phyloP scores from a whole-genome alignment of 2,113 vertebrate species.

The Neogale vison region DNA sequence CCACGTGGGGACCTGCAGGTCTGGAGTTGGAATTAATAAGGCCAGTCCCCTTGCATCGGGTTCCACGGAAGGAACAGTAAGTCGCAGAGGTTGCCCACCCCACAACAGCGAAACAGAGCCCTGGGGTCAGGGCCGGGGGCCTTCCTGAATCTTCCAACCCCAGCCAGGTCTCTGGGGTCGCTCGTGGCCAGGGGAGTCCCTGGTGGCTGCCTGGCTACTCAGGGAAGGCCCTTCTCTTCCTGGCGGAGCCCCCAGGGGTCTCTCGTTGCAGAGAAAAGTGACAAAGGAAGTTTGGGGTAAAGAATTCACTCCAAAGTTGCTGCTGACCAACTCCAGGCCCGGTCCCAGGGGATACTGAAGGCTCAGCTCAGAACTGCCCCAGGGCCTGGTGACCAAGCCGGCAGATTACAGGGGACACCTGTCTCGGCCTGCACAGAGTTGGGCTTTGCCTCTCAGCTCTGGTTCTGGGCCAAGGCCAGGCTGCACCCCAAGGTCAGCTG shows the following conservation, averaged over 20 bases:
- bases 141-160: neutral
- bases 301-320: neutral
- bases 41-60: rapidly evolving
- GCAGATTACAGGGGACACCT: neutral
- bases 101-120: no score
- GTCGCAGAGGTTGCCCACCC: rapidly evolving
- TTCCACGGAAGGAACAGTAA: neutral
- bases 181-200: no score
- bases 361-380: neutral
- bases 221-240: neutral
- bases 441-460: neutral
- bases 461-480: neutral
- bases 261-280: no score
- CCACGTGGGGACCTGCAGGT: neutral
- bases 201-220: rapidly evolving
- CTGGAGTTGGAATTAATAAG: neutral
- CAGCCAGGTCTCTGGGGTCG: no score
- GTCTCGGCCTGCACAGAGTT: neutral
- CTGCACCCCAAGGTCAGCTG: no score
- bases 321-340: neutral
- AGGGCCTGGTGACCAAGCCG: neutral
- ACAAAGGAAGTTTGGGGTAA: neutral
- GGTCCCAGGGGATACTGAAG: neutral
- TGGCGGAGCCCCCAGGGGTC: neutral
- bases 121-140: rapidly evolving